Evolutionary conservation across 2,797 vertebrate species (phyloP), one percentile per base, ranked within the genome.

Genomic region (Gallirallus australis): DNA sequence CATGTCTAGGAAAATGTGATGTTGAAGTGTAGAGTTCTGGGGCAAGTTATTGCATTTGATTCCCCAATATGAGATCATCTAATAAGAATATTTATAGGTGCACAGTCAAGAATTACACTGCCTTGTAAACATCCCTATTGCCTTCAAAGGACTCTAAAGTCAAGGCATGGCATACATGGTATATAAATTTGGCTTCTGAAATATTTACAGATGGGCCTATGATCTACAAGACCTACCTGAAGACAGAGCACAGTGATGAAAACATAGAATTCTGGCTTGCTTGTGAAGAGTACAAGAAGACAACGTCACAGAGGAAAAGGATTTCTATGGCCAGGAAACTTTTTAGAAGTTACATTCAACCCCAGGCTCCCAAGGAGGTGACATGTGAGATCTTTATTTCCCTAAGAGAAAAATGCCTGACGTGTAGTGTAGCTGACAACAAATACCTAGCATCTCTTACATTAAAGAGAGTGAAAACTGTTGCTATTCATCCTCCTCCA

Each of bases 181-280:
- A 83, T 45, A 69, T 45, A 68, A 93, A 70, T 73, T 50, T 57
- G 11, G 15, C 65, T 95, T 96, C 60, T 94, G 37, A 73, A 68
- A 73, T 75, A 61, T 65, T 94, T 98, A 86, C 95, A 99, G 99
- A 98, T 97, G 98, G 98, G 10, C 95, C 98, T 63, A 92, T 97
- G 9, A 98, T 98, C 59, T 99, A 99, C 79, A 97, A 98, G 45
- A 98, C 96, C 76, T 99, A 99, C 95, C 98, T 99, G 77, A 99
- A 99, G 96, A 98, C 98, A 6, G 99, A 99, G 94, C 98, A 99
- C 97, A 99, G 98, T 20, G 98, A 99, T 5, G 98, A 99, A 97
- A 99, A 99, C 52, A 98, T 98, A 18, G 98, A 99, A 88, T 99
- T 99, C 97, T 99, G 99, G 98, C 97, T 98, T 96, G 99, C 98